A percentile compares a stretch with the other conserved stretches of the same genome.
Conservation (phyloP, 2,888 invertebrate genomes). For the Agonum fuliginosum region DNA sequence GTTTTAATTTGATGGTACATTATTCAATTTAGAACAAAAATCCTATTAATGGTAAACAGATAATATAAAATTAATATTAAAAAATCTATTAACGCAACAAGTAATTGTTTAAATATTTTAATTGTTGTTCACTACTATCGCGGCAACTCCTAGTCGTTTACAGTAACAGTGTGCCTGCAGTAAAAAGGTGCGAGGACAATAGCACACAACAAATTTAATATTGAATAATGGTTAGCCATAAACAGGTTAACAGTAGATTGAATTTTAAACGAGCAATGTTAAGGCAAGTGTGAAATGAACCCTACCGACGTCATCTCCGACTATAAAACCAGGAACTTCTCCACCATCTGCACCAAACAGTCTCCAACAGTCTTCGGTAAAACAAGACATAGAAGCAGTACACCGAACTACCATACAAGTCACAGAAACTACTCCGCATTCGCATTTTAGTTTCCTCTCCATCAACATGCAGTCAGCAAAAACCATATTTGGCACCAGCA, state of each 20-base stretch:
- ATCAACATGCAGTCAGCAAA: conserved; percentile 62
- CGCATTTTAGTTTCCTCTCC: conserved; percentile 59
- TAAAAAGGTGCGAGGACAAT: conserved; percentile 49
- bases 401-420: conserved; percentile 66
- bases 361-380: conserved; percentile 43
- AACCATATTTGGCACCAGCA: conserved; percentile 62
- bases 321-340: conserved; percentile 39
- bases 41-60: too few species aligned
- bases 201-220: conserved; percentile 50
- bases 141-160: background rate
- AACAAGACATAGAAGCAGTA: conserved; percentile 51
- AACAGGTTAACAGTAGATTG: conserved; percentile 61
- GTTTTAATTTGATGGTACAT: too few species aligned
- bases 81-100: too few species aligned
- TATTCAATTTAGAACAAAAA: too few species aligned
- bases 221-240: conserved; percentile 58
- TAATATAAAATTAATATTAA: too few species aligned
- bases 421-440: conserved; percentile 61
- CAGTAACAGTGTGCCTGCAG: conserved; percentile 40
- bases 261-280: conserved; percentile 63
- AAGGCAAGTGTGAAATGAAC: conserved; percentile 64
- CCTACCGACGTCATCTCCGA: conserved; percentile 23
- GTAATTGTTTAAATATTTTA: too few species aligned
- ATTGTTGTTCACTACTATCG: too few species aligned
- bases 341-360: conserved; percentile 28